Percentiles rank a stretch among this genome's conserved stretches.
These are phyloP conservation scores for Poecilobothrus nobilitatus DNA, from an alignment of 2,888 invertebrate species.

Conservation along the genomic window DNA sequence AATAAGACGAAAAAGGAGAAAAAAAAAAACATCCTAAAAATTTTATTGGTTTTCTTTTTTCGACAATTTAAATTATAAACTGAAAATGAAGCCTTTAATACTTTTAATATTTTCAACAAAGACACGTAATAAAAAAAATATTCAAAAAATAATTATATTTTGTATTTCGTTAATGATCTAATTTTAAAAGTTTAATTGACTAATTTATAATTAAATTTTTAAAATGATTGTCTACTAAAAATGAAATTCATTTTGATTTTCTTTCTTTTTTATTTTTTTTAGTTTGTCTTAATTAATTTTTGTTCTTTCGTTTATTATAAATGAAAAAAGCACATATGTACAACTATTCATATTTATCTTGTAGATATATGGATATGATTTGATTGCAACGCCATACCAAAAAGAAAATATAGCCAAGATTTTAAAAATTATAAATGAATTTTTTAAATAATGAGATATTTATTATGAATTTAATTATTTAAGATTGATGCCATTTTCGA, in stretches of 20 bases:
- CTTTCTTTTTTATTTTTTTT: too few species aligned
- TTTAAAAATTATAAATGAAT: not conserved
- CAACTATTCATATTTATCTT: not conserved
- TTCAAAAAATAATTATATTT: not conserved
- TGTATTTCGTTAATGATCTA: not conserved
- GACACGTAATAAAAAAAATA: not conserved
- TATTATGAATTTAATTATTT: constrained; percentile 4
- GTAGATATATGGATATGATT: not conserved
- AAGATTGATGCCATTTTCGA: not conserved
- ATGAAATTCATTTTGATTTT: not conserved
- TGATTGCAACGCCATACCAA: too few species aligned
- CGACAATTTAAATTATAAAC: too few species aligned
- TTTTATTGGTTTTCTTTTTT: too few species aligned
- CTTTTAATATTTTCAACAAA: too few species aligned
- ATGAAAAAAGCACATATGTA: not conserved
- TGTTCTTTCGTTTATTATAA: too few species aligned
- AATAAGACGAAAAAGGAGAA: too few species aligned
- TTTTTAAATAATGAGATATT: constrained; percentile 5
- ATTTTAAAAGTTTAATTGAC: constrained; percentile 6
- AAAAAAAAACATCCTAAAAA: too few species aligned
- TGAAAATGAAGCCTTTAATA: too few species aligned
- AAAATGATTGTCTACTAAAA: not conserved
- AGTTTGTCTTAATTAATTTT: too few species aligned
- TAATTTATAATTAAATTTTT: constrained; percentile 6
- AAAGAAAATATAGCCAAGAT: not conserved